Evolutionary conservation across 2,113 vertebrate genomes (phyloP).

Genomic region (Petaurus breviceps): DNA sequence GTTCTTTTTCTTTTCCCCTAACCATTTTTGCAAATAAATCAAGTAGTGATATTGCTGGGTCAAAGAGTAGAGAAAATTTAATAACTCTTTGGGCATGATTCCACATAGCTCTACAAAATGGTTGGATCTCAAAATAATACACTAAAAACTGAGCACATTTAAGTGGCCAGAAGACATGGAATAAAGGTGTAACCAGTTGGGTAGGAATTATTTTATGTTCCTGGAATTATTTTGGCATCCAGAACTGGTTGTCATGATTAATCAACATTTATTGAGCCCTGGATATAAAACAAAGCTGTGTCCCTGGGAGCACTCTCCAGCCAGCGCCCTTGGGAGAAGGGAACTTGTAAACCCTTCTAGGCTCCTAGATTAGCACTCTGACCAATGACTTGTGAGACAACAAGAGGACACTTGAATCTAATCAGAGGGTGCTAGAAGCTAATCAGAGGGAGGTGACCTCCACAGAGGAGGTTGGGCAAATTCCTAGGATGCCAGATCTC

Average conservation of each 20-base stretch:
- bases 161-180: not conserved
- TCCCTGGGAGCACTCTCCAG: not conserved
- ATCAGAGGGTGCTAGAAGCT: not conserved
- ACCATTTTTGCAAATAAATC: not conserved
- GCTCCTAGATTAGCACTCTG: not conserved
- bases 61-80: not conserved
- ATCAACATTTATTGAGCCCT: not conserved
- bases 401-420: not conserved
- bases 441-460: not conserved
- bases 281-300: not conserved
- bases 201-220: not conserved
- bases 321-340: not conserved
- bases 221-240: not conserved
- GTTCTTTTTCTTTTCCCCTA: not conserved
- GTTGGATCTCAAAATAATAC: not conserved
- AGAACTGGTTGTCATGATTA: not conserved
- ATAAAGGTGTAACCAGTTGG: not conserved
- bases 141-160: not conserved
- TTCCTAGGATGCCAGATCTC: not conserved
- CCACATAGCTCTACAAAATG: not conserved
- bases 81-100: not conserved
- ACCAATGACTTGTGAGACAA: not conserved
- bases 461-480: not conserved
- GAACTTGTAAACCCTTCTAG: not conserved
- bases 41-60: not conserved